Evolutionary conservation across 1,140 invertebrate genomes (phyloP), one percentile per base, ranked within the genome.

Genomic region (Colletes gigas): DNA sequence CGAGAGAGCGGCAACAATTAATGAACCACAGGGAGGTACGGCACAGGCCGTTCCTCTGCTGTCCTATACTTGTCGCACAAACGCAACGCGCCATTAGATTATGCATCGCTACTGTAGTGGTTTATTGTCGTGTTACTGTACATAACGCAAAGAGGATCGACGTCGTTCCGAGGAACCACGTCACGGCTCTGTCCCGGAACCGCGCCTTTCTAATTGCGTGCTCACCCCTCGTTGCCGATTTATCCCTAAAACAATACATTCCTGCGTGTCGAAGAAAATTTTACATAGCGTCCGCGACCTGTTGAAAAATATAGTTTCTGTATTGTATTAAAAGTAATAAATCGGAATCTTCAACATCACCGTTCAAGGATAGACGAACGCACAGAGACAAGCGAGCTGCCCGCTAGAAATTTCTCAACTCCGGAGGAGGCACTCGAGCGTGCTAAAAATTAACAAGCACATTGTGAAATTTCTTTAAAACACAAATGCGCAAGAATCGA

Each of bases 31-130:
- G 69, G 7, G 52, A 55, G 17, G 44, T 6, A 44, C 30, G 67
- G 41, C n/a, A 44, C 74, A 47, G 39, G 59, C 50, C 50, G 54
- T 77, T 52, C 65, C 65, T 77, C 54, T 39, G 30, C 74, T 73
- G 77, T 73, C 70, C 77, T 68, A 52, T 79, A 72, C 77, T 79
- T 65, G 69, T 65, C 50, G 44, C 60, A n/a, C 55, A 14, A 67
- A 54, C 39, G 50, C 59, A 63, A 82, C 65, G 70, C 50, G 57
- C 80, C 83, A 86, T 86, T 86, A 86, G 71, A 86, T 86, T 86
- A 85, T 82, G 75, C 70, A 72, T 62, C 78, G 73, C 50, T 30
- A 50, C 73, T 72, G 69, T 78, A 75, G 66, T 79, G 68, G 66
- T 83, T 85, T 85, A 85, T 85, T 83, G 65, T 59, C 72, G 30